Evolutionary conservation across 1,140 invertebrate genomes (phyloP).

Genomic region (Aradophagus sp.): DNA sequence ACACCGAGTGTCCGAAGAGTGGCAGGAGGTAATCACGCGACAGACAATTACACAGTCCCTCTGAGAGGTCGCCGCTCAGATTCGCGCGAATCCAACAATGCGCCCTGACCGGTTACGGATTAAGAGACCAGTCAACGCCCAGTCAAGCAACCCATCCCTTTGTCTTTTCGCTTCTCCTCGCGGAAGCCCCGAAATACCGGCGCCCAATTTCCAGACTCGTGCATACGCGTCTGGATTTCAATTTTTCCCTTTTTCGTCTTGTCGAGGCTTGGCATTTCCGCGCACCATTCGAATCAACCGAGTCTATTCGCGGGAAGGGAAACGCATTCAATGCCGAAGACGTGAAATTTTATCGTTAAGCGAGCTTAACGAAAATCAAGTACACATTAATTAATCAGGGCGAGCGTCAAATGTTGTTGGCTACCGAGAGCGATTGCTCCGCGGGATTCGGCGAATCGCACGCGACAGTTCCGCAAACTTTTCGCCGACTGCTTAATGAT

Average conservation of each 20-base stretch:
- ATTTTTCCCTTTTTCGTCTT: neutral
- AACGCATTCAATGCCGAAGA: slow-evolving; percentile 68
- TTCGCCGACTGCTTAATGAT: slow-evolving; percentile 36
- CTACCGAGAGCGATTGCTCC: slow-evolving; percentile 62
- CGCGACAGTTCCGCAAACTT: slow-evolving; percentile 4
- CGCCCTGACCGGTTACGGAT: slow-evolving; percentile 61
- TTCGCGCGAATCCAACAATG: slow-evolving; percentile 51
- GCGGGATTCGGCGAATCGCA: neutral
- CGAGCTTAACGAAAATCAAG: slow-evolving; percentile 64
- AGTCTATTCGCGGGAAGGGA: slow-evolving; percentile 60
- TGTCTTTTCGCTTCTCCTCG: slow-evolving; percentile 61
- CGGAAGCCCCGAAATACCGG: slow-evolving; percentile 48
- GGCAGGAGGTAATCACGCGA: slow-evolving; percentile 62
- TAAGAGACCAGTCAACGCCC: slow-evolving; percentile 62
- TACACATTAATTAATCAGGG: slow-evolving; percentile 60
- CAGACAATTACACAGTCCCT: slow-evolving; percentile 66
- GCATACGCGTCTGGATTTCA: neutral
- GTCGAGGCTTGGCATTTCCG: neutral
- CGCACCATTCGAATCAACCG: neutral
- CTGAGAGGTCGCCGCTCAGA: slow-evolving; percentile 55
- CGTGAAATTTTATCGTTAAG: slow-evolving; percentile 69
- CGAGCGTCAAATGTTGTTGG: slow-evolving; percentile 71
- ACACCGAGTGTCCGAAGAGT: slow-evolving; percentile 36
- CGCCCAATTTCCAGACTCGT: slow-evolving; percentile 18
- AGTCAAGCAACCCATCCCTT: slow-evolving; percentile 52